Base-by-base conservation (phyloP, 2,113 vertebrate genomes). In the Columbina picui region DNA sequence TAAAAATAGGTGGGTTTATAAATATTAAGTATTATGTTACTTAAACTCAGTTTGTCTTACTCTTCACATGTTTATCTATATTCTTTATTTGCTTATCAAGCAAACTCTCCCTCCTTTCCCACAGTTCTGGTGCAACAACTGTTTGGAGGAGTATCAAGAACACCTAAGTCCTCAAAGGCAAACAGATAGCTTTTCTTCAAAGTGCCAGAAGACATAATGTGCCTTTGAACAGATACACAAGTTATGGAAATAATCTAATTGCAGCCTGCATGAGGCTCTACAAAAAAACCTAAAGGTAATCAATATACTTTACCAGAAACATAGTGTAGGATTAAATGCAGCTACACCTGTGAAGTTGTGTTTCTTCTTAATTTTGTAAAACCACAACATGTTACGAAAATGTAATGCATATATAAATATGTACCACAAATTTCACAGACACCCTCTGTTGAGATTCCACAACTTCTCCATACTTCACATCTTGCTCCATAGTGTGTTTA, bases 11-110 rank as follows among this genome's bases (percentile, higher is more conserved):
- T 29, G 14, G 18, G 6, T 96, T 87, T 84, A 89, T 75, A 78
- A 39, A 39, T 11, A 7, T 39, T 59, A 52, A 20, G 30, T 84
- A 60, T 76, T 45, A 68, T 86, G 81, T n/a, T 73, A 49, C 38
- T 97, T 55, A 87, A 94, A 81, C 18, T 93, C 60, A 92, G 43
- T 91, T 96, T 75, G 53, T 53, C 41, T 94, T 93, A 76, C 7
- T 11, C 52, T 91, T 96, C 67, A 61, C 1, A 36, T 17, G 17
- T 82, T 95, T 95, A 73, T 75, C 12, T 60, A 18, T 26, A 47
- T n/a, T 85, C 4, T 80, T 73, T 76, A 43, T 59, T 74, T 69
- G 64, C 6, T 2, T 68, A 17, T n/a, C 7, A 22, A n/a, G 27
- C 23, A 83, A 67, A 29, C 25, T 60, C 88, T 56, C 9, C 3